Evolutionary conservation across 2,888 invertebrate species (phyloP), one percentile per base, ranked within the genome.

Genomic region (Muscina levida): DNA sequence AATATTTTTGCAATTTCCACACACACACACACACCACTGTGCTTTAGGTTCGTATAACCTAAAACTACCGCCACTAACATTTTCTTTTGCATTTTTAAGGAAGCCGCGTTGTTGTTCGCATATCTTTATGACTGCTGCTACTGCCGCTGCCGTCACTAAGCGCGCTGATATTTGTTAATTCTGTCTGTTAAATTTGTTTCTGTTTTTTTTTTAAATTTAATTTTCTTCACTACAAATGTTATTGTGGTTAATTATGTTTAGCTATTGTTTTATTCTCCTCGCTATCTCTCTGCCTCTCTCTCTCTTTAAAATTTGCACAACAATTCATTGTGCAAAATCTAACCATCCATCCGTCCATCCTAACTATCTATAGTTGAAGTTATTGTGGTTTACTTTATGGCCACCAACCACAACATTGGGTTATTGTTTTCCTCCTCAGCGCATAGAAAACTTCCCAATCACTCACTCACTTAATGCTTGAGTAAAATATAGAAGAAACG

Each of bases 211-310:
- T 48, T 74, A 75, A 76, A 82, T 56, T 83, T 77, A 39, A 72
- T 75, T 72, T 75, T 78, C 11, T 51, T 72, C 70, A 66, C 72
- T 81, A 77, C 72, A 42, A 42, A 26, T 56, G 65, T 59, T 80
- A 72, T 72, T 77, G 70, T 70, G 74, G 67, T 82, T 76, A 68
- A 67, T 82, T 79, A 79, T 65, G 44, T 76, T 76, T 77, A 19
- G 22, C 8, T 46, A 2, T 15, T 46, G 46, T 46, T 46, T 44
- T 77, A 59, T 51, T 67, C 48, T 56, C 62, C 4, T 31, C 31
- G 8, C 4, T 31, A 8, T 31, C 4, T 31, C 8, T 31, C 8
- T 31, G 31, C 8, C 8, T 31, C 31, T 31, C 8, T 31, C 8
- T 31, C 31, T 31, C 31, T 31, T 3, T 77, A 77, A 76, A 79